Conservation (phyloP, 92 coral and sea anemone species). For the Actinostola sp. region DNA sequence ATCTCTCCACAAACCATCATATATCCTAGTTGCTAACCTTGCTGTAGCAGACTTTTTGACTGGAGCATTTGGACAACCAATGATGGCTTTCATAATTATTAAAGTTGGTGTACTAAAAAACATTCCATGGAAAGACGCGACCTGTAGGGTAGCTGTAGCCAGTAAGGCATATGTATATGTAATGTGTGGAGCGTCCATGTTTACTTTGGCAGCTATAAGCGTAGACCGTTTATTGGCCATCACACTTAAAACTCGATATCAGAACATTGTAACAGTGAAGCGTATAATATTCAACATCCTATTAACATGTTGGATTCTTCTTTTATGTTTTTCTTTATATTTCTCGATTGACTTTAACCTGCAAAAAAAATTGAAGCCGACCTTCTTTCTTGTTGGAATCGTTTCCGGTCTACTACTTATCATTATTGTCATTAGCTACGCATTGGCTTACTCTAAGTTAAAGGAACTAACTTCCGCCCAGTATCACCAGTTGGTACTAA, state of each 20-base stretch:
- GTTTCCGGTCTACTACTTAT: neutral
- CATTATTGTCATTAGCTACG: neutral
- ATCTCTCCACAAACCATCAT: neutral
- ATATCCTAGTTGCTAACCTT: neutral
- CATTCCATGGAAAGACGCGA: too few relatives aligned
- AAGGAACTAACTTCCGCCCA: neutral
- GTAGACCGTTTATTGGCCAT: constrained; percentile 8
- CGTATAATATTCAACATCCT: too few relatives aligned
- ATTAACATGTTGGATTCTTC: too few relatives aligned
- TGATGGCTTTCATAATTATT: too few relatives aligned
- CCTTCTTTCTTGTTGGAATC: neutral
- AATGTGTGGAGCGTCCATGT: neutral
- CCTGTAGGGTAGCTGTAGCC: too few relatives aligned
- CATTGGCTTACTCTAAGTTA: neutral
- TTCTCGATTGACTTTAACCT: neutral
- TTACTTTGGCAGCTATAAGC: neutral
- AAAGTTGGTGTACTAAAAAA: too few relatives aligned
- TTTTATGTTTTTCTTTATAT: neutral
- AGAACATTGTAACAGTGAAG: neutral
- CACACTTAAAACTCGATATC: neutral
- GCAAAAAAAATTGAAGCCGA: neutral
- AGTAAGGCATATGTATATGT: too few relatives aligned
- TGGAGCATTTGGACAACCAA: neutral
- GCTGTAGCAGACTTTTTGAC: neutral
- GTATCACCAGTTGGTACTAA: neutral